Conservation (phyloP, 2,113 vertebrate species). For the Rhinogobius similis region DNA sequence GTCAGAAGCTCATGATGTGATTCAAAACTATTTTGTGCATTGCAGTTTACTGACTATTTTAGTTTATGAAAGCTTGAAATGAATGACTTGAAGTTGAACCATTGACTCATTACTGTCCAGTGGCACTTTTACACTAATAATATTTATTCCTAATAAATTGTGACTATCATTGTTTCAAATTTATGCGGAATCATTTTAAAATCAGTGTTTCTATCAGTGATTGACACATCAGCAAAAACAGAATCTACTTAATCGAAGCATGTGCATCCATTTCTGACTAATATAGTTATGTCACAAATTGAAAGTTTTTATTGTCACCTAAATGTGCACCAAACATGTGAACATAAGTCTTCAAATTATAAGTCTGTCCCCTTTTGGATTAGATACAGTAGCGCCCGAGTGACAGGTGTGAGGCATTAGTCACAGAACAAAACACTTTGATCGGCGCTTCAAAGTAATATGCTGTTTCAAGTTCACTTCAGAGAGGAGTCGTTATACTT, state of each 20-base stretch:
- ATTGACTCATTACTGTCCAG: not conserved
- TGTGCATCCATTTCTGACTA: no score
- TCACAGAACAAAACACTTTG: constrained; percentile 19
- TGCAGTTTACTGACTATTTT: not conserved
- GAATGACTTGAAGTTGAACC: not conserved
- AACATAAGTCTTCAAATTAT: not conserved
- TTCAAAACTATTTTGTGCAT: not conserved
- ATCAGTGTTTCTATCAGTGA: no score
- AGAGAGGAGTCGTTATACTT: constrained; percentile 13
- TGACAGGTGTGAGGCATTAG: constrained; percentile 7
- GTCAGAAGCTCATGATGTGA: not conserved
- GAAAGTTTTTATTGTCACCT: no score
- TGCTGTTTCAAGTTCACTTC: constrained; percentile 26
- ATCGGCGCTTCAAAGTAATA: constrained; percentile 33
- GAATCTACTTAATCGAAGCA: no score
- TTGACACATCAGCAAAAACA: no score
- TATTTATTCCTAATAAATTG: no score
- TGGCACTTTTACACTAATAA: not conserved
- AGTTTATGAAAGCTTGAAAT: not conserved
- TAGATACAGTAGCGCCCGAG: not conserved
- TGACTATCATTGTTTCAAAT: no score
- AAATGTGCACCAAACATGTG: not conserved
- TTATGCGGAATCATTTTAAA: not conserved
- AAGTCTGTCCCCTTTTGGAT: constrained; percentile 1
- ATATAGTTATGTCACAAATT: no score